Conservation (phyloP, 1,140 invertebrate species). For the Drusus annulatus region DNA sequence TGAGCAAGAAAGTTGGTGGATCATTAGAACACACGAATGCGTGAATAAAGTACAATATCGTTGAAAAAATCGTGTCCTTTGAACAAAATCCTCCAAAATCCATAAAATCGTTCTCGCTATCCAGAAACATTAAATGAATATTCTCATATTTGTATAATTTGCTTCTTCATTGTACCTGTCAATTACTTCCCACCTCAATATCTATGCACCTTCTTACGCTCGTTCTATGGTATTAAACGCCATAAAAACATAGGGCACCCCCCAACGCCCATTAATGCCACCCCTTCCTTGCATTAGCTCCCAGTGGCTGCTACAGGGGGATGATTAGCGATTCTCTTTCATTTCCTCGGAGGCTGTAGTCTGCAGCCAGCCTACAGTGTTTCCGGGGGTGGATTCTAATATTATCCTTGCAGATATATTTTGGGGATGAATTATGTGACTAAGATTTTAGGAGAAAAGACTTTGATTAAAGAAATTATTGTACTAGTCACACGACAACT, state of each 20-base stretch:
- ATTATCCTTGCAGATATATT: constrained; percentile 52
- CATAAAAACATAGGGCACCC: not conserved
- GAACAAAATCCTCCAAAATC: too few species aligned
- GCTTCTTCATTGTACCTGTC: too few species aligned
- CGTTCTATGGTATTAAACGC: not conserved
- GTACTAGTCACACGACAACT: too few species aligned
- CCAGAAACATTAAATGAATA: too few species aligned
- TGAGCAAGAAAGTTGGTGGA: too few species aligned
- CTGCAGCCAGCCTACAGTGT: constrained; percentile 32
- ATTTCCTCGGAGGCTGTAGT: constrained; percentile 34
- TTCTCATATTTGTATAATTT: too few species aligned
- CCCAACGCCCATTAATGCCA: not conserved
- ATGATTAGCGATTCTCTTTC: constrained; percentile 56
- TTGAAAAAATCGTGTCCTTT: too few species aligned
- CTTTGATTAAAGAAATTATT: constrained; percentile 2
- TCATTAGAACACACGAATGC: too few species aligned
- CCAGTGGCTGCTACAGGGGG: constrained; percentile 9
- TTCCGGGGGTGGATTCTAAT: constrained; percentile 47
- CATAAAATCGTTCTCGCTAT: too few species aligned
- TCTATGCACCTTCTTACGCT: not conserved
- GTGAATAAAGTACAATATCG: too few species aligned
- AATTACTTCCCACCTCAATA: too few species aligned
- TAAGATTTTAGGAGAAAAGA: not conserved
- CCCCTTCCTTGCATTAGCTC: constrained; percentile 1
- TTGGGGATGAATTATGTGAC: constrained; percentile 38